phyloP scores from a whole-genome alignment of 2,888 invertebrate genomes.

The Heliconius ethilla region DNA sequence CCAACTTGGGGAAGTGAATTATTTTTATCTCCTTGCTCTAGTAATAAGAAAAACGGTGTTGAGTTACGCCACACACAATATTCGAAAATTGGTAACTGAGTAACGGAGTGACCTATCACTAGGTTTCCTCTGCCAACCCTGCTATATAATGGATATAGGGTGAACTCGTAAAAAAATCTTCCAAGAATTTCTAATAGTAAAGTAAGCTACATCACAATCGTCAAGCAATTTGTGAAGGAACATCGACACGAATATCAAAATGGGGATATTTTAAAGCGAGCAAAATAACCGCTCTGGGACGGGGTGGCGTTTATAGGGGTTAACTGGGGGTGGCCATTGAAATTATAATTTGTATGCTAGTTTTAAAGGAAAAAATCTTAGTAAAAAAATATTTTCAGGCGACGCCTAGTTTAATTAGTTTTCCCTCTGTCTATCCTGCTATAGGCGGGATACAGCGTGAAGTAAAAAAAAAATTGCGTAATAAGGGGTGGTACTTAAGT shows the following conservation, averaged over 20 bases:
- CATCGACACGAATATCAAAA: slow-evolving; percentile 41
- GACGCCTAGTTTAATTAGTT: too few species aligned
- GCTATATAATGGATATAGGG: neutral
- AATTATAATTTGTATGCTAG: slow-evolving; percentile 15
- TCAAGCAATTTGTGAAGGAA: slow-evolving; percentile 39
- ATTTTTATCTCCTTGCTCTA: neutral
- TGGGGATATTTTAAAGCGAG: slow-evolving; percentile 63
- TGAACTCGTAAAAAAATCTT: neutral
- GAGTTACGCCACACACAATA: too few species aligned
- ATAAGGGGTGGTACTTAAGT: too few species aligned
- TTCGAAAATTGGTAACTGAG: neutral
- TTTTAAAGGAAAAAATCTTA: slow-evolving; percentile 6
- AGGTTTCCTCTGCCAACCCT: neutral
- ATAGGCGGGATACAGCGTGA: too few species aligned
- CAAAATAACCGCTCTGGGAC: slow-evolving; percentile 65
- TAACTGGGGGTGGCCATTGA: slow-evolving; percentile 48
- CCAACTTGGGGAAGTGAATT: neutral
- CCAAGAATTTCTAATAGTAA: slow-evolving; percentile 8
- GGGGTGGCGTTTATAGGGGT: slow-evolving; percentile 58
- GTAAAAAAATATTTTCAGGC: neutral
- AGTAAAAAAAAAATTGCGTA: too few species aligned
- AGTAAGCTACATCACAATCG: slow-evolving; percentile 32
- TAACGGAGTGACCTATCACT: neutral
- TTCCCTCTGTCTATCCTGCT: too few species aligned
- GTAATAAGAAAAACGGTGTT: neutral